phyloP scores from a whole-genome alignment of 2,797 vertebrate genomes.

The Eidolon dupreanum region DNA sequence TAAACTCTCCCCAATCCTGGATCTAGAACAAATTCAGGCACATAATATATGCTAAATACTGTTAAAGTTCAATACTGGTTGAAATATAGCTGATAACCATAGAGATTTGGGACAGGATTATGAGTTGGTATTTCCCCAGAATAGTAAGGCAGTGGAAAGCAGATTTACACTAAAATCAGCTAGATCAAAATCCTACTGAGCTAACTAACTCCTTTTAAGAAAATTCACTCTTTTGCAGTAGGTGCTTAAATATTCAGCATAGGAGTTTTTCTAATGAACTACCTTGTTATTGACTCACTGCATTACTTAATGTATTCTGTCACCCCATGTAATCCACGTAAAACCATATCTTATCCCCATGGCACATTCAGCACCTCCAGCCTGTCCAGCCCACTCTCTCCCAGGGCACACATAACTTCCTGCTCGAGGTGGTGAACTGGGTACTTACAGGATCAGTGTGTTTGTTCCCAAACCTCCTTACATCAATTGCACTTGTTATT shows the following conservation, averaged over 20 bases:
- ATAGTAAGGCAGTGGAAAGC: background rate
- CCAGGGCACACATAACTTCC: background rate
- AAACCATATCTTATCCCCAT: background rate
- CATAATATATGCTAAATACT: background rate
- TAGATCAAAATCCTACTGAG: conserved; percentile 3
- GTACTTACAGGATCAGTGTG: background rate
- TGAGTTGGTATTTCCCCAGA: background rate
- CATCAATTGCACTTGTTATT: background rate
- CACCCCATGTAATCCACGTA: background rate
- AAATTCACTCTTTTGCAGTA: background rate
- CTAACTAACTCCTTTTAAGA: background rate
- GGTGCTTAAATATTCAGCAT: background rate
- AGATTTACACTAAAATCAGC: background rate
- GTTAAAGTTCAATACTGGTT: background rate
- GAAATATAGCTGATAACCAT: background rate
- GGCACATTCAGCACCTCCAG: background rate
- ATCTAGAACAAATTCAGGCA: background rate
- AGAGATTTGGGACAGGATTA: background rate
- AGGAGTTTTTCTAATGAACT: background rate
- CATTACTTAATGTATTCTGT: background rate
- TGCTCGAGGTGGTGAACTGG: background rate
- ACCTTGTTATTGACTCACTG: background rate
- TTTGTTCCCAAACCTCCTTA: background rate
- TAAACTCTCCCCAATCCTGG: background rate
- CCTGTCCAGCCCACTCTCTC: background rate